Percentiles rank a stretch among this genome's conserved stretches.
Evolutionary conservation across 2,797 vertebrate genomes (phyloP).

Genomic region (Nothura maculosa): DNA sequence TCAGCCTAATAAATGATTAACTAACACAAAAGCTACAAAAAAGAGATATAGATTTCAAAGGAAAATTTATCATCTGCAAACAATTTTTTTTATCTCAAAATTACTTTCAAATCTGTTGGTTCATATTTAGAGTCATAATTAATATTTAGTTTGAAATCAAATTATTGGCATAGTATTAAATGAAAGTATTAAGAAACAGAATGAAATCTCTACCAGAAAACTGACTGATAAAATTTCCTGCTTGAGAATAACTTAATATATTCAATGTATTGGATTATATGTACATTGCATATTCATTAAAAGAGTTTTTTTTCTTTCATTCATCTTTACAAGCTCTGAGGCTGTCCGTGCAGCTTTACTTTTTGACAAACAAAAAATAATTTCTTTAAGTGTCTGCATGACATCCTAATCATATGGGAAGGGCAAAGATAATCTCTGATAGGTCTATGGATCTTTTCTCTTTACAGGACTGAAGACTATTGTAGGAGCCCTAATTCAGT

Average conservation of each 20-base stretch:
- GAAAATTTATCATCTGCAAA: slow-evolving; percentile 64
- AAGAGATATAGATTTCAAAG: slow-evolving; percentile 55
- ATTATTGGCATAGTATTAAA: neutral
- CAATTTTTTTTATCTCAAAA: slow-evolving; percentile 53
- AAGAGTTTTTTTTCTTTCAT: slow-evolving; percentile 56
- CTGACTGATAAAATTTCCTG: slow-evolving; percentile 51
- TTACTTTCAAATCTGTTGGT: neutral
- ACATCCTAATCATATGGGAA: slow-evolving; percentile 1
- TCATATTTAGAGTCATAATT: neutral
- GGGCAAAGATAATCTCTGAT: neutral
- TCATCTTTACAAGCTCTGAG: slow-evolving; percentile 68
- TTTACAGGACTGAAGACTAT: slow-evolving; percentile 83
- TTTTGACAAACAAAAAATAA: slow-evolving; percentile 46
- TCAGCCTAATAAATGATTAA: slow-evolving; percentile 44
- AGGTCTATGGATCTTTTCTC: slow-evolving; percentile 10
- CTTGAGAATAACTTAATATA: neutral
- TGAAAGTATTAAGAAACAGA: slow-evolving; percentile 17
- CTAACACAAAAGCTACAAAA: slow-evolving; percentile 18
- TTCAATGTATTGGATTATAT: slow-evolving; percentile 32
- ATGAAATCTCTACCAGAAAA: slow-evolving; percentile 1
- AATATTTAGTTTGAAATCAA: neutral
- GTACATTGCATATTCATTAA: slow-evolving; percentile 25
- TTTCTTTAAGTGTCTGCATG: slow-evolving; percentile 67
- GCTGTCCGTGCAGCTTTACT: slow-evolving; percentile 68
- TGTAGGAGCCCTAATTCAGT: slow-evolving; percentile 84